These are phyloP conservation scores for Andrena flavipes DNA, from an alignment of 2,888 invertebrate species.

Conservation along the genomic window DNA sequence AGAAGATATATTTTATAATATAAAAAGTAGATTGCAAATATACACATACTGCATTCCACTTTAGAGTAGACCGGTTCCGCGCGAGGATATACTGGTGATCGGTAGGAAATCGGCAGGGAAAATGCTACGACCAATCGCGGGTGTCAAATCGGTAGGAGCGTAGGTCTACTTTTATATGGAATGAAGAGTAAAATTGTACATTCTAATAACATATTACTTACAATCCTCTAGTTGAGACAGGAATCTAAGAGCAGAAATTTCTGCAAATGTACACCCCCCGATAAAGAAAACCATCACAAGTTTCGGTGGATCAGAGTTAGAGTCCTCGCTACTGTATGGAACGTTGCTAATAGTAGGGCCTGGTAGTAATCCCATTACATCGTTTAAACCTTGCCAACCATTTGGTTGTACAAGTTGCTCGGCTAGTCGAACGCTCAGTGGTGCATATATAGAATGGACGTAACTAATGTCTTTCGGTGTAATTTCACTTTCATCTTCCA, in stretches of 20 bases:
- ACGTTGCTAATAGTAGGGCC: slow-evolving; percentile 88
- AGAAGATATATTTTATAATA: slow-evolving; percentile 46
- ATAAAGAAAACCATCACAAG: slow-evolving; percentile 97
- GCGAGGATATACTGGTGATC: no score
- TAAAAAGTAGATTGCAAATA: not conserved
- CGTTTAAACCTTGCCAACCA: slow-evolving; percentile 93
- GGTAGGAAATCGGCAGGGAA: no score
- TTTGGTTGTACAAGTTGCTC: slow-evolving; percentile 92
- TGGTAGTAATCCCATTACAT: slow-evolving; percentile 93
- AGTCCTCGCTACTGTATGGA: slow-evolving; percentile 82
- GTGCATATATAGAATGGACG: slow-evolving; percentile 97
- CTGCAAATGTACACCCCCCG: slow-evolving; percentile 98
- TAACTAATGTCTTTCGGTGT: slow-evolving; percentile 95
- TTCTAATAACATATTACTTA: slow-evolving; percentile 64
- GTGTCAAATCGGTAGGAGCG: no score
- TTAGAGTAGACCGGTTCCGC: no score
- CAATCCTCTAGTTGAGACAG: slow-evolving; percentile 91
- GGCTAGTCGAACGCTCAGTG: slow-evolving; percentile 94
- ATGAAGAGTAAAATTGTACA: not conserved
- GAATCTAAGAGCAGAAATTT: slow-evolving; percentile 92
- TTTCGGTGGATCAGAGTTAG: slow-evolving; percentile 86
- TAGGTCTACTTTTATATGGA: no score
- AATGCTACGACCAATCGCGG: no score
- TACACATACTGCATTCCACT: not conserved
- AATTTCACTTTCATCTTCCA: slow-evolving; percentile 94